Conservation (phyloP, 2,797 vertebrate genomes). For the Brotula barbata region DNA sequence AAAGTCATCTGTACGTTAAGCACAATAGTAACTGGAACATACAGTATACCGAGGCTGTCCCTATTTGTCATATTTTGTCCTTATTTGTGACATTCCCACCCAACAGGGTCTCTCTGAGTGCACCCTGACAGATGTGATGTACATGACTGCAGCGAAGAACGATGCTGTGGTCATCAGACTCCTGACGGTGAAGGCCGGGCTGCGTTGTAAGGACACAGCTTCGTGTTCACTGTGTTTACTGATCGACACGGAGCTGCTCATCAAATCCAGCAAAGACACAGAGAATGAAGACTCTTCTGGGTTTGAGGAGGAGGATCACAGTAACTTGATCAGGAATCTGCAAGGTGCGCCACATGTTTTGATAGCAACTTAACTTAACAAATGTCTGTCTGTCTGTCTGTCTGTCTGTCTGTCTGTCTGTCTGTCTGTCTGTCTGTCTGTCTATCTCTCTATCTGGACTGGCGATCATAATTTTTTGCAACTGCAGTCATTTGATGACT, state of each 20-base stretch:
- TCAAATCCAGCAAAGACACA: slow-evolving; percentile 21
- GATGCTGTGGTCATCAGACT: slow-evolving; percentile 28
- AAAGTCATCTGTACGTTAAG: slow-evolving; percentile 4
- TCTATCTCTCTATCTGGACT: too few relatives aligned
- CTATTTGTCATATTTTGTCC: neutral
- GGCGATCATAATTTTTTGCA: too few relatives aligned
- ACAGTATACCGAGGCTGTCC: too few relatives aligned
- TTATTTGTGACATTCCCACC: neutral
- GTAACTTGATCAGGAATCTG: slow-evolving; percentile 6
- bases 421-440: too few relatives aligned
- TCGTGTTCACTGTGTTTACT: slow-evolving; percentile 81
- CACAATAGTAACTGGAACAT: too few relatives aligned
- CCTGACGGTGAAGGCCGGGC: slow-evolving; percentile 68
- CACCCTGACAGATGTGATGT: slow-evolving; percentile 27
- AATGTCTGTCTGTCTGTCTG: too few relatives aligned
- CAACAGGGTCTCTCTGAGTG: slow-evolving; percentile 69
- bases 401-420: too few relatives aligned
- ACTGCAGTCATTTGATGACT: too few relatives aligned
- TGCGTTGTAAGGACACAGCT: slow-evolving; percentile 66
- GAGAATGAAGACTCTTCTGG: slow-evolving; percentile 40
- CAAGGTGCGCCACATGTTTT: slow-evolving; percentile 39
- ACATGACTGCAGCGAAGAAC: neutral
- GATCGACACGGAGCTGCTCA: slow-evolving; percentile 66
- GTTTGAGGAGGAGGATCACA: slow-evolving; percentile 37
- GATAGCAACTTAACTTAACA: too few relatives aligned